phyloP scores from a whole-genome alignment of 1,140 invertebrate species.

The Tetragonula clypearis region DNA sequence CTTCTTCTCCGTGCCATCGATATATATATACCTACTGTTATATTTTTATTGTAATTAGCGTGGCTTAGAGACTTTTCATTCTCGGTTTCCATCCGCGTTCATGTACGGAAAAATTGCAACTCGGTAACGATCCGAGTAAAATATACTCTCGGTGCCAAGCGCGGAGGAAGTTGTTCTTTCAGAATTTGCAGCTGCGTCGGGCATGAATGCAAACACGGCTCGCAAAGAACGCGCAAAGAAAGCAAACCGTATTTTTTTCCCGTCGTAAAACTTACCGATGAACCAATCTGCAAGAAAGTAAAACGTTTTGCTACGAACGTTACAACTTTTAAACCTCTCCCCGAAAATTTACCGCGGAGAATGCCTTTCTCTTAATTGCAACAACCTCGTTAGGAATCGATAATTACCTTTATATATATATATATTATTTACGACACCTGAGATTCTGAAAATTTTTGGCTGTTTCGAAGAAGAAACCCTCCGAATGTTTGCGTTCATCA shows the following conservation, averaged over 20 bases:
- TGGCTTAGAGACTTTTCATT: not conserved
- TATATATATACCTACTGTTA: not conserved
- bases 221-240: constrained; percentile 40
- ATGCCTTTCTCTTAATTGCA: not conserved
- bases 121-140: not conserved
- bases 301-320: not conserved
- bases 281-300: constrained; percentile 6
- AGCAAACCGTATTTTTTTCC: constrained; percentile 46
- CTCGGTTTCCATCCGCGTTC: not conserved
- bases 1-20: not conserved
- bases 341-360: not conserved
- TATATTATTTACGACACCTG: too few species aligned
- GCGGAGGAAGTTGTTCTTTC: constrained; percentile 46
- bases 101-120: not conserved
- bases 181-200: constrained; percentile 31
- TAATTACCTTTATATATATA: not conserved
- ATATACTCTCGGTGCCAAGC: not conserved
- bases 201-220: constrained; percentile 15
- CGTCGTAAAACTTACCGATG: constrained; percentile 15
- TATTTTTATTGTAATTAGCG: not conserved
- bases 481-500: too few species aligned
- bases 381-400: not conserved
- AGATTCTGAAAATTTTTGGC: too few species aligned
- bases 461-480: too few species aligned
- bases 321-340: not conserved